These are phyloP conservation scores for Lophochroa leadbeateri DNA, from an alignment of 2,113 vertebrate genomes.

Conservation along the genomic window DNA sequence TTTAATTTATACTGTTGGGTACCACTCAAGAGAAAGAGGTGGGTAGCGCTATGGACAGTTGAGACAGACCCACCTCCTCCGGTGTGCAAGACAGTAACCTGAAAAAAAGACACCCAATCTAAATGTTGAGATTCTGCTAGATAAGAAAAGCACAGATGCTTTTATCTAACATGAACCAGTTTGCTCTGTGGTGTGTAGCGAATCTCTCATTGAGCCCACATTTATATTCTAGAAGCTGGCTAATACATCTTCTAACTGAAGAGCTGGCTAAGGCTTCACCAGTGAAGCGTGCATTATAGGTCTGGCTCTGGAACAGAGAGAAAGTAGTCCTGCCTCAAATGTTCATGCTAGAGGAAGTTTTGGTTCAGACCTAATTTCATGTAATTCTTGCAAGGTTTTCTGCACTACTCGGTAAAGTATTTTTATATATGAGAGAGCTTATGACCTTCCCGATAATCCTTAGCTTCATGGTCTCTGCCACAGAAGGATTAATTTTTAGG, in stretches of 20 bases:
- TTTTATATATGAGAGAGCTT: neutral
- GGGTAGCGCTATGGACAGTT: neutral
- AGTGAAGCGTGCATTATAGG: neutral
- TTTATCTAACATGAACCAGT: neutral
- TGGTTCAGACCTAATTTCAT: neutral
- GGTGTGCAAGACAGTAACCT: neutral
- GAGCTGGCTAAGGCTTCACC: neutral
- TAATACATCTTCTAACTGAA: neutral
- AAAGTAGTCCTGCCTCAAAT: neutral
- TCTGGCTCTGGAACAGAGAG: neutral
- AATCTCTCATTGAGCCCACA: neutral
- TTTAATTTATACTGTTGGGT: neutral
- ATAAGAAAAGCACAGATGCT: neutral
- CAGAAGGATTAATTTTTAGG: neutral
- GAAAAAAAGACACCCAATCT: neutral
- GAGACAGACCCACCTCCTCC: neutral
- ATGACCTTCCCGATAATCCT: neutral
- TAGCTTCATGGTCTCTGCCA: neutral
- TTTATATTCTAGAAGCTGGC: neutral
- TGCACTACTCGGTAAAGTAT: neutral
- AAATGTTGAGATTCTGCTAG: neutral
- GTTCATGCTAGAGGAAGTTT: neutral
- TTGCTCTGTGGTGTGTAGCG: neutral
- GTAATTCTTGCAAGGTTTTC: neutral
- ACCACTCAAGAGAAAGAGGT: neutral